Conservation (phyloP, 2,797 vertebrate genomes). For the Mustela erminea region DNA sequence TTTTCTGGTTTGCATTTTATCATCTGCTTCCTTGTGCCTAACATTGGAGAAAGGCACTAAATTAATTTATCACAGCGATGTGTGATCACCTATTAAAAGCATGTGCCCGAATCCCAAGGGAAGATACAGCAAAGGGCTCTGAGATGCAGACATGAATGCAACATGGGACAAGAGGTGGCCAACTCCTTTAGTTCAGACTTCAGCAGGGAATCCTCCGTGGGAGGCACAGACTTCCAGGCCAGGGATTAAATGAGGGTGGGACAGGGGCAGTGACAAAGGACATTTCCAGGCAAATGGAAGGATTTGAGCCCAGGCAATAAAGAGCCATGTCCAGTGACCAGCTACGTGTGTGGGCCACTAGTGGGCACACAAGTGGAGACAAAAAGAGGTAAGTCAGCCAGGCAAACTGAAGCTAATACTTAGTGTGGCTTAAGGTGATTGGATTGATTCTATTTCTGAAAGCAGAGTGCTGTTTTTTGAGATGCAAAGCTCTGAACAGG, state of each 20-base stretch:
- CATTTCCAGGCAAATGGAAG: background rate
- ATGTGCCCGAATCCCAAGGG: background rate
- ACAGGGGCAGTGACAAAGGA: background rate
- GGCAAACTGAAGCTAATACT: background rate
- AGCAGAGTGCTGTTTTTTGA: background rate
- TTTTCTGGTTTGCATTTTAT: constrained; percentile 39
- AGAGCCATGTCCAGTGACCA: background rate
- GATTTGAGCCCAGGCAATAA: background rate
- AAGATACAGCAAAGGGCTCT: background rate
- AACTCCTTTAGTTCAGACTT: background rate
- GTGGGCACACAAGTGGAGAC: background rate
- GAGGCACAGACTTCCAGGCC: background rate
- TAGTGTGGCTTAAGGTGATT: background rate
- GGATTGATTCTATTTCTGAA: background rate
- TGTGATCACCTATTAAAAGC: background rate
- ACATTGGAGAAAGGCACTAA: background rate
- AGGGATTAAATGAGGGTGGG: background rate
- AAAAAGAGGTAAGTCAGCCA: background rate
- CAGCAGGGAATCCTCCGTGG: background rate
- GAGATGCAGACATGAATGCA: background rate
- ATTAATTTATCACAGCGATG: background rate
- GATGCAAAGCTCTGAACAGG: constrained; percentile 20
- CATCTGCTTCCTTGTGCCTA: background rate
- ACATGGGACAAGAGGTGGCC: background rate
- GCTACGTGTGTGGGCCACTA: background rate